Conservation (phyloP, 1,140 invertebrate genomes). For the Apis mellifera region Amel_HAv3.1 CM009932.2:9509001-9509500, state of each 20-base stretch:
- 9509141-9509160: neutral
- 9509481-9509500: constrained; percentile 57
- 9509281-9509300: neutral
- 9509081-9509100: neutral
- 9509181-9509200: too few species aligned
- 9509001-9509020: neutral
- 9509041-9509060: neutral
- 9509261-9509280: neutral
- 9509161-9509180: too few species aligned
- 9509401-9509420: neutral
- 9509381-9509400: neutral
- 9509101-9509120: neutral
- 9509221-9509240: too few species aligned
- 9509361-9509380: too few species aligned
- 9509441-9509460: constrained; percentile 27
- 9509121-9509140: neutral
- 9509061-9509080: neutral
- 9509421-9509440: neutral
- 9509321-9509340: neutral
- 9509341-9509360: neutral
- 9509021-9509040: neutral
- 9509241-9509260: neutral
- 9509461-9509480: constrained; percentile 49
- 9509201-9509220: too few species aligned
- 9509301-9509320: neutral